phyloP scores from a whole-genome alignment of 35 echinoderm and acorn worm species.

The Apostichopus japonicus region DNA sequence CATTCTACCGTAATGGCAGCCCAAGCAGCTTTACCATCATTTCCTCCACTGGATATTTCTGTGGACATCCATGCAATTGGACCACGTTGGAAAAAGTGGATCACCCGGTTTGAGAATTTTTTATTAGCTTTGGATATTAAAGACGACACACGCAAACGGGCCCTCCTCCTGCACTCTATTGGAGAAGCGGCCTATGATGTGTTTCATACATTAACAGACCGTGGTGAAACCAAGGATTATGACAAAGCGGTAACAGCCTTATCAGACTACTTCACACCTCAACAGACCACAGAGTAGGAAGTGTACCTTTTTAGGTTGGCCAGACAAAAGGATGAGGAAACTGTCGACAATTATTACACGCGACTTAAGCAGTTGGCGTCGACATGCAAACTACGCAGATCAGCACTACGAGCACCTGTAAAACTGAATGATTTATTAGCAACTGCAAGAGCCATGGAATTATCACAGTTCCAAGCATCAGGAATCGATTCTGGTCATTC shows the following conservation, averaged over 20 bases:
- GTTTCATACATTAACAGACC: slow-evolving; percentile 33
- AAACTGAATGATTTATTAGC: background rate
- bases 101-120: slow-evolving; percentile 62
- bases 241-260: background rate
- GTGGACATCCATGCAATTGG: background rate
- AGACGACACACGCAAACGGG: slow-evolving; percentile 55
- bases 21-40: too few relatives aligned
- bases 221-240: background rate
- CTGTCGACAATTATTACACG: too few relatives aligned
- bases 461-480: slow-evolving; percentile 20
- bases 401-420: too few relatives aligned
- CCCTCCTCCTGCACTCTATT: slow-evolving; percentile 70
- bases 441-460: background rate
- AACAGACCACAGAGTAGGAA: background rate
- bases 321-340: too few relatives aligned
- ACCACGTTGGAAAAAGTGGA: slow-evolving; percentile 68
- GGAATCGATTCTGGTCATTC: too few relatives aligned
- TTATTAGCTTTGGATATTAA: slow-evolving; percentile 51
- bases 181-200: slow-evolving; percentile 62
- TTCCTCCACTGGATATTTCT: too few relatives aligned
- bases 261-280: slow-evolving; percentile 15
- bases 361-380: too few relatives aligned
- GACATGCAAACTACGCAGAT: too few relatives aligned
- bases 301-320: background rate
- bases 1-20: too few relatives aligned